A percentile compares a stretch with the other conserved stretches of the same genome.
Evolutionary conservation across 2,888 invertebrate genomes (phyloP).

Genomic region (Drosophila neotestacea): DNA sequence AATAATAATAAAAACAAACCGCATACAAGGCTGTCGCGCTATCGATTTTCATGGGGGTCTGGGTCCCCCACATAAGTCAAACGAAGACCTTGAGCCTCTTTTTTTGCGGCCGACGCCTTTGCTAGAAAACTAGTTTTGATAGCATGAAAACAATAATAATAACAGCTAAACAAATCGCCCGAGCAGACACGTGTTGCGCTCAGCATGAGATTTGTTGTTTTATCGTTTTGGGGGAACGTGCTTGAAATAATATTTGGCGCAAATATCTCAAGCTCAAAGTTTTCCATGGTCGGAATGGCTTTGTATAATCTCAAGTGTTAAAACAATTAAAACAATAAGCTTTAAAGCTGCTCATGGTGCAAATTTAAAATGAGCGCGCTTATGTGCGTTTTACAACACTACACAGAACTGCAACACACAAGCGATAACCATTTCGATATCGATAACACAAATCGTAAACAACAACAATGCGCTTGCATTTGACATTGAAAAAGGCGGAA

Average conservation of each 20-base stretch:
- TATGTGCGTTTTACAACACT: conserved; percentile 6
- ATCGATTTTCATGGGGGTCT: conserved; percentile 51
- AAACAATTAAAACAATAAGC: conserved; percentile 1
- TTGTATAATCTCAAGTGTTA: conserved; percentile 29
- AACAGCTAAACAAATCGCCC: conserved; percentile 35
- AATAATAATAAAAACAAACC: conserved; percentile 27
- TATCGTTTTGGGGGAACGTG: conserved; percentile 44
- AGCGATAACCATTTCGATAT: too few relatives aligned
- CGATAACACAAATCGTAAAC: conserved; percentile 24
- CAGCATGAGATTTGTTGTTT: conserved; percentile 30
- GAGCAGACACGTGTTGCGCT: conserved; percentile 71
- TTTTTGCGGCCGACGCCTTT: conserved; percentile 40
- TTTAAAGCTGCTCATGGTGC: neutral
- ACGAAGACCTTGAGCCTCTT: conserved; percentile 56
- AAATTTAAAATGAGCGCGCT: conserved; percentile 11
- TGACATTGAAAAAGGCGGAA: conserved; percentile 59
- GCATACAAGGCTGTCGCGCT: conserved; percentile 54
- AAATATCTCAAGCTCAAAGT: conserved; percentile 23
- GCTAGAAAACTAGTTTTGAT: conserved; percentile 63
- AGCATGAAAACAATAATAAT: conserved; percentile 29
- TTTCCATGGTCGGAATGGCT: conserved; percentile 23
- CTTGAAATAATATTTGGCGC: conserved; percentile 30
- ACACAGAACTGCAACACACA: too few relatives aligned
- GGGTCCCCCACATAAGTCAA: conserved; percentile 18
- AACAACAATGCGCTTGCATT: conserved; percentile 59